Evolutionary conservation across 2,113 vertebrate species (phyloP).

Genomic region (Lasiurus borealis): DNA sequence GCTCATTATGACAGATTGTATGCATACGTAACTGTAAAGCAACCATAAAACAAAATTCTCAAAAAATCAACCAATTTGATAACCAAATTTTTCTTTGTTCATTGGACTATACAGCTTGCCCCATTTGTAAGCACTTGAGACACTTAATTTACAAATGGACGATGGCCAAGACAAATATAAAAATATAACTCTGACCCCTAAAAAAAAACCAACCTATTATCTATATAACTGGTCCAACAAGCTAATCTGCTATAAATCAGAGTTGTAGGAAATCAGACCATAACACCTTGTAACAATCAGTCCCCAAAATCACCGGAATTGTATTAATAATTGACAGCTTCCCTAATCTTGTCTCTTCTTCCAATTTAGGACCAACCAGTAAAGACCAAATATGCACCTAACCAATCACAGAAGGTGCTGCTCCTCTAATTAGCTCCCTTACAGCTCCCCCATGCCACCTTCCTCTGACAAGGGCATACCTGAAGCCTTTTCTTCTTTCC

Average conservation of each 20-base stretch:
- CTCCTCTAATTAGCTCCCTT: not conserved
- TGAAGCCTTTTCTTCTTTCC: not conserved
- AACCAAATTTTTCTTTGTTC: not conserved
- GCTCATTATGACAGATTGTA: not conserved
- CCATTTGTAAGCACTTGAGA: not conserved
- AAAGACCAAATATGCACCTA: not conserved
- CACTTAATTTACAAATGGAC: not conserved
- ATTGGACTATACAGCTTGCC: not conserved
- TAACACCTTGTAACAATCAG: not conserved
- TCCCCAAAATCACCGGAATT: not conserved
- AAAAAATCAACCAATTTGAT: conserved; percentile 13
- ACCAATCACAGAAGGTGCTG: not conserved
- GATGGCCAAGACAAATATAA: not conserved
- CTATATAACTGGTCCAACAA: not conserved
- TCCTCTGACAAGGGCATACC: not conserved
- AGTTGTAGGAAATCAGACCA: not conserved
- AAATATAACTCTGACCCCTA: conserved; percentile 3
- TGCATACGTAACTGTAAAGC: not conserved
- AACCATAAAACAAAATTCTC: conserved; percentile 40
- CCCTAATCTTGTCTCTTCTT: not conserved
- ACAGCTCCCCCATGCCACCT: not conserved
- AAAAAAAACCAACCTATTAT: not conserved
- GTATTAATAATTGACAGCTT: not conserved
- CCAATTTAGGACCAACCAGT: not conserved
- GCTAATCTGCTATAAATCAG: not conserved